phyloP scores from a whole-genome alignment of 2,888 invertebrate genomes.

The Aethes cnicana region DNA sequence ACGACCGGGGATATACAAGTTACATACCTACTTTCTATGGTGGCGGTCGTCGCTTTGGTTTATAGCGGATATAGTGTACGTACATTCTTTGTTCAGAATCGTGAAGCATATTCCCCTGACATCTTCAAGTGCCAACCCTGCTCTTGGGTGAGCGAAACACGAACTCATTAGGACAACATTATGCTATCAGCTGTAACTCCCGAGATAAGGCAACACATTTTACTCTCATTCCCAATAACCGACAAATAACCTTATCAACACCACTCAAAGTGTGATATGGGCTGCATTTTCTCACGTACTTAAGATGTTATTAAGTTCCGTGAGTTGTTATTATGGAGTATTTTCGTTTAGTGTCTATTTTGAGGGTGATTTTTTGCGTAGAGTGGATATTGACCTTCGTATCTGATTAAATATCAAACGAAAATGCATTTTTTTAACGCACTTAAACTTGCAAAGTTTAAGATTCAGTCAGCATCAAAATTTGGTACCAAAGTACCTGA shows the following conservation, averaged over 20 bases:
- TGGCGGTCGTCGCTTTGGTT: too few relatives aligned
- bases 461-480: too few relatives aligned
- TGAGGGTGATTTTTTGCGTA: constrained; percentile 25
- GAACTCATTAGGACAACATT: constrained; percentile 46
- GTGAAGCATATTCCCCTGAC: not conserved
- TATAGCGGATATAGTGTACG: too few relatives aligned
- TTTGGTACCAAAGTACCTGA: too few relatives aligned
- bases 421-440: too few relatives aligned
- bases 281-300: not conserved
- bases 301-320: constrained; percentile 14
- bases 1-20: too few relatives aligned
- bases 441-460: too few relatives aligned
- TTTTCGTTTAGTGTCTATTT: constrained; percentile 39
- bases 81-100: too few relatives aligned
- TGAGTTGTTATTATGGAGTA: constrained; percentile 38
- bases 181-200: constrained; percentile 41
- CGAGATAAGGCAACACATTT: constrained; percentile 35
- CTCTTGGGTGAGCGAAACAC: constrained; percentile 40
- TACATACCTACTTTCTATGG: too few relatives aligned
- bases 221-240: not conserved
- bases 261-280: not conserved
- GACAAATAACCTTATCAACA: constrained; percentile 1
- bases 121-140: constrained; percentile 31
- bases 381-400: constrained; percentile 19
- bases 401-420: constrained; percentile 18